A percentile compares a stretch with the other conserved stretches of the same genome.
Evolutionary conservation across 2,113 vertebrate genomes (phyloP).

Genomic region (Anarhynchus alexandrinus): DNA sequence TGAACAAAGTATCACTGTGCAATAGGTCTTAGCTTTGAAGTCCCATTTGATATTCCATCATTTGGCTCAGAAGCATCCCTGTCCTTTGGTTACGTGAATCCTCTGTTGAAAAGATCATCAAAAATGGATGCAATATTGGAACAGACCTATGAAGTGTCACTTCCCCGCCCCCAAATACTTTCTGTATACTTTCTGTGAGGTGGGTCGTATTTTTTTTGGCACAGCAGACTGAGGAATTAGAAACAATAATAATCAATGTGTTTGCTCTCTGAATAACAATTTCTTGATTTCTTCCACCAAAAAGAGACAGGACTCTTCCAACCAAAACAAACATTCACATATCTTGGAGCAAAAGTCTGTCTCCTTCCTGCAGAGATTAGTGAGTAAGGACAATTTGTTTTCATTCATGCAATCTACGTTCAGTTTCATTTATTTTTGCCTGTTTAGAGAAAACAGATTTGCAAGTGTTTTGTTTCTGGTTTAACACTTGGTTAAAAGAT

Average conservation of each 20-base stretch:
- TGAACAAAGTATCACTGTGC: not conserved
- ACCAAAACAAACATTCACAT: slow-evolving; percentile 50
- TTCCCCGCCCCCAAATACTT: not conserved
- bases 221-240: not conserved
- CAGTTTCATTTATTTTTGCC: slow-evolving; percentile 4
- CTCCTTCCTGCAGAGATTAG: slow-evolving; percentile 52
- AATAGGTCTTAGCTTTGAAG: not conserved
- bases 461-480: slow-evolving; percentile 5
- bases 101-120: not conserved
- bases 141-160: not conserved
- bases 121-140: not conserved
- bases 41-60: not conserved
- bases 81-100: not conserved
- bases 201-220: not conserved
- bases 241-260: slow-evolving; percentile 33
- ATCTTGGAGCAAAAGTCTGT: slow-evolving; percentile 35
- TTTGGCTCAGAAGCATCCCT: not conserved
- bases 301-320: slow-evolving; percentile 12
- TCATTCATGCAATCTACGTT: not conserved
- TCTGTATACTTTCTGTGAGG: not conserved
- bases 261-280: slow-evolving; percentile 43
- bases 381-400: slow-evolving; percentile 35
- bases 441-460: not conserved
- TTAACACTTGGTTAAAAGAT: not conserved
- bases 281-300: slow-evolving; percentile 1